Evolutionary conservation across 2,797 vertebrate genomes (phyloP).

Genomic region (Xiphophorus birchmanni): DNA sequence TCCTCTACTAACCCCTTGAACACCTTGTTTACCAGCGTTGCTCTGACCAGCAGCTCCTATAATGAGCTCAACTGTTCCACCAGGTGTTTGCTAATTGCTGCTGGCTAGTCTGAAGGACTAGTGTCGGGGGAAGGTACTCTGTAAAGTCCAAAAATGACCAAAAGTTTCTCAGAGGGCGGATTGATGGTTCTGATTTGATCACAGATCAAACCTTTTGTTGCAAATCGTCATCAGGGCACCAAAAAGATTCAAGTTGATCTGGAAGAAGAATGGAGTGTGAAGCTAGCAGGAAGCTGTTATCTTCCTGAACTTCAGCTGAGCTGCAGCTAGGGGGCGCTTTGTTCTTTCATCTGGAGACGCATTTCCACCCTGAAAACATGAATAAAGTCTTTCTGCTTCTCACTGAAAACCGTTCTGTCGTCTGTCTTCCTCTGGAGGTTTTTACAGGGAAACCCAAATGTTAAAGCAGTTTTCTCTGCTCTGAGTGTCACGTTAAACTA

Average conservation of each 20-base stretch:
- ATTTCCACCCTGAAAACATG: background rate
- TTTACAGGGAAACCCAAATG: background rate
- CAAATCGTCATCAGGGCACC: background rate
- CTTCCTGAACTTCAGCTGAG: background rate
- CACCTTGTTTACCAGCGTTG: no score
- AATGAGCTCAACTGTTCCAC: no score
- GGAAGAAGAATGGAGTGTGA: background rate
- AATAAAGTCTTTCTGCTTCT: background rate
- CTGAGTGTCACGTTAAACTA: conserved; percentile 20
- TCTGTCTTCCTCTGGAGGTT: background rate
- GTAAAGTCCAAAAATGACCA: background rate
- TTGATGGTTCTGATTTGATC: background rate
- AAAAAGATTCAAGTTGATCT: background rate
- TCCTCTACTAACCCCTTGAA: no score
- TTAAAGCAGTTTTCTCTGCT: conserved; percentile 13
- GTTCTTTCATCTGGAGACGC: background rate
- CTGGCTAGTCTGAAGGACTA: no score
- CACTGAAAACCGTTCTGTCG: background rate
- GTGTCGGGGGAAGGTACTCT: no score
- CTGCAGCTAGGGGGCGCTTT: background rate
- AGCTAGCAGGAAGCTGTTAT: no score
- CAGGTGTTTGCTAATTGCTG: no score
- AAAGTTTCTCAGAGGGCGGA: background rate
- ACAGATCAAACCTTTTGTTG: no score
- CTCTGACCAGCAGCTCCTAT: no score